Evolutionary conservation across 2,797 vertebrate genomes (phyloP).

Genomic region (Trichosurus vulpecula): DNA sequence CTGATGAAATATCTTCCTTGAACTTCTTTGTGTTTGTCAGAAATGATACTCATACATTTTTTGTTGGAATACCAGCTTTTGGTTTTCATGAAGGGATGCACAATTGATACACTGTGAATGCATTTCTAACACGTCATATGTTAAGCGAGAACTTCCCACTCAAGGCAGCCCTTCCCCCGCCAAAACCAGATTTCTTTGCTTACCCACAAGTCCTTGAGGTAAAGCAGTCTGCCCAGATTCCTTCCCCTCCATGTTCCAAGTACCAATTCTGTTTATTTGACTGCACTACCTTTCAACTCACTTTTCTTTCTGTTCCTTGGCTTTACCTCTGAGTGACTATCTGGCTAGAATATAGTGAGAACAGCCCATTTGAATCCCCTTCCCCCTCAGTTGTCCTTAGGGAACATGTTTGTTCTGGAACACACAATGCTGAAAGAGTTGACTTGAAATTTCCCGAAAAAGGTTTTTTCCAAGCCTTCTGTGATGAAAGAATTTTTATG

Average conservation of each 20-base stretch:
- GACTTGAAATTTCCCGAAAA: constrained; percentile 24
- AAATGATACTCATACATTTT: not conserved
- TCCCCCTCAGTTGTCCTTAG: not conserved
- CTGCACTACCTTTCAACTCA: not conserved
- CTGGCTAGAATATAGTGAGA: not conserved
- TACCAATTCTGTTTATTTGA: not conserved
- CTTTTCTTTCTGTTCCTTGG: not conserved
- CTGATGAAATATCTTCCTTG: not conserved
- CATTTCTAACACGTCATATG: not conserved
- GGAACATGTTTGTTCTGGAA: constrained; percentile 42
- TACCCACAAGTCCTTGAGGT: not conserved
- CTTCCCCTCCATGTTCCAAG: not conserved
- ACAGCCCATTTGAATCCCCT: not conserved
- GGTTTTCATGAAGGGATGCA: constrained; percentile 25
- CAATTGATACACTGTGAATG: not conserved
- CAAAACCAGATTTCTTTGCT: not conserved
- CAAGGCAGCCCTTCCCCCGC: not conserved
- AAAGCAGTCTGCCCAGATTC: not conserved
- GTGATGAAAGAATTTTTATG: not conserved
- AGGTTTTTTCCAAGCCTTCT: constrained; percentile 27
- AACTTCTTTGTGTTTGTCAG: not conserved
- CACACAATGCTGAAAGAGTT: not conserved
- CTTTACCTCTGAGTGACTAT: not conserved
- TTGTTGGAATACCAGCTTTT: constrained; percentile 16
- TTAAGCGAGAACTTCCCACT: not conserved